Evolutionary conservation across 2,113 vertebrate genomes (phyloP).

Genomic region (Aythya baeri): DNA sequence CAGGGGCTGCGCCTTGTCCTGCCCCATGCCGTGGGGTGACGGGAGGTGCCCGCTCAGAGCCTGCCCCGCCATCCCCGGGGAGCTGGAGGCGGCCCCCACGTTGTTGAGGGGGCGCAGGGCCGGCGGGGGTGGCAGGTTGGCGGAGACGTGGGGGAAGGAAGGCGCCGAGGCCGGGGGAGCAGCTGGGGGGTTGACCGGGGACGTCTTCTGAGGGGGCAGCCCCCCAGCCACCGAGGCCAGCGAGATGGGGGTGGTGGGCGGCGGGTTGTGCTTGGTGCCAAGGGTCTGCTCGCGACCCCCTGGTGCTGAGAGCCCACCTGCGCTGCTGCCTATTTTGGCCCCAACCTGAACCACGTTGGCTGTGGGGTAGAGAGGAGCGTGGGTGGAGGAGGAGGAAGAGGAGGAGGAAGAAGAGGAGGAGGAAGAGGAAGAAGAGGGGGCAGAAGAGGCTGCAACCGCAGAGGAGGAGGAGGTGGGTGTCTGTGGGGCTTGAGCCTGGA

Average conservation of each 20-base stretch:
- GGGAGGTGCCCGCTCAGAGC: constrained; percentile 69
- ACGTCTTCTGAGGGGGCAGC: constrained; percentile 66
- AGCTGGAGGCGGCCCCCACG: constrained; percentile 60
- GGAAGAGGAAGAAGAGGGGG: constrained; percentile 62
- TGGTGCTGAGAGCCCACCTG: constrained; percentile 40
- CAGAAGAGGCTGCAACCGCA: constrained; percentile 52
- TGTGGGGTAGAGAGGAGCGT: constrained; percentile 53
- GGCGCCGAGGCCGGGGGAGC: constrained; percentile 46
- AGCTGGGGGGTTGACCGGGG: constrained; percentile 73
- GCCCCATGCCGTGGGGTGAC: constrained; percentile 71
- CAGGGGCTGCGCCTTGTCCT: constrained; percentile 69
- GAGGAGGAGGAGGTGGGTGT: constrained; percentile 71
- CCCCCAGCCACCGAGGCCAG: constrained; percentile 67
- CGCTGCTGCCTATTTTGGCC: constrained; percentile 46
- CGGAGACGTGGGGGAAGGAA: constrained; percentile 75
- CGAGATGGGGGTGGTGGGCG: constrained; percentile 82
- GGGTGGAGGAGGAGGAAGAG: constrained; percentile 57
- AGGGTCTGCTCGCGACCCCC: constrained; percentile 65
- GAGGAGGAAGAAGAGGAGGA: constrained; percentile 28
- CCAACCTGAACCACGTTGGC: constrained; percentile 66
- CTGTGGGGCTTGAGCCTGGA: constrained; percentile 75
- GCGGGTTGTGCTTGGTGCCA: constrained; percentile 80
- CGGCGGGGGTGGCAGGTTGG: constrained; percentile 90
- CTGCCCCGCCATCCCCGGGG: constrained; percentile 85
- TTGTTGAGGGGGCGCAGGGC: constrained; percentile 90